Evolutionary conservation across 2,797 vertebrate species (phyloP), one percentile per base, ranked within the genome.

Genomic region (Gastrophryne carolinensis): DNA sequence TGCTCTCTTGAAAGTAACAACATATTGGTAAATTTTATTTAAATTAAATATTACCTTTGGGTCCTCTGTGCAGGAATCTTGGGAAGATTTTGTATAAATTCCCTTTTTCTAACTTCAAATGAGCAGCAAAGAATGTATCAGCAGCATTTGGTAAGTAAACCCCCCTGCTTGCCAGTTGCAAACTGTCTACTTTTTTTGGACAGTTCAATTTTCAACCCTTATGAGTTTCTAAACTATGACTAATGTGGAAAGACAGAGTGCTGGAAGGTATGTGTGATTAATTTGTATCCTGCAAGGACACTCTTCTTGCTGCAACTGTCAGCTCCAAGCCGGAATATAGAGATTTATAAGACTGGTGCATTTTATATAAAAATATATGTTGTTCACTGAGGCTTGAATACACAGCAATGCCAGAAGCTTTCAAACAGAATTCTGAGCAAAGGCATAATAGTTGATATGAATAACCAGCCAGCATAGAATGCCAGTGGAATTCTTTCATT

Each of bases 151-250:
- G 17, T 37, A 15, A 53, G 26, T 7, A 15, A 72, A 30, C 3
- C 52, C 24, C 30, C 35, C 53, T 26, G 8, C 5, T 26, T 56
- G 23, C 47, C 13, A n/a, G 52, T 47, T 57, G 10, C 30, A 49
- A 47, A 17, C 24, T 63, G 57, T 29, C 73, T 77, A 30, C 67
- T 61, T 65, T 78, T 3, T 58, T 71, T 78, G 75, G 75, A 78
- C 75, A 78, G 67, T 78, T 78, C 75, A 72, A 78, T 72, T 78
- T 78, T 78, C 75, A 78, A 61, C 67, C 39, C 29, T 72, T 72
- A 78, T 72, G 75, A 66, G 68, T 78, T 78, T 78, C 52, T 72
- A 65, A 78, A 78, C 60, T 72, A 78, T 78, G 75, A 78, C 67
- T 72, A 78, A 78, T 78, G 75, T 71, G 60, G 37, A 69, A 66